phyloP scores from a whole-genome alignment of 2,888 invertebrate species.

The Stenurella melanura region DNA sequence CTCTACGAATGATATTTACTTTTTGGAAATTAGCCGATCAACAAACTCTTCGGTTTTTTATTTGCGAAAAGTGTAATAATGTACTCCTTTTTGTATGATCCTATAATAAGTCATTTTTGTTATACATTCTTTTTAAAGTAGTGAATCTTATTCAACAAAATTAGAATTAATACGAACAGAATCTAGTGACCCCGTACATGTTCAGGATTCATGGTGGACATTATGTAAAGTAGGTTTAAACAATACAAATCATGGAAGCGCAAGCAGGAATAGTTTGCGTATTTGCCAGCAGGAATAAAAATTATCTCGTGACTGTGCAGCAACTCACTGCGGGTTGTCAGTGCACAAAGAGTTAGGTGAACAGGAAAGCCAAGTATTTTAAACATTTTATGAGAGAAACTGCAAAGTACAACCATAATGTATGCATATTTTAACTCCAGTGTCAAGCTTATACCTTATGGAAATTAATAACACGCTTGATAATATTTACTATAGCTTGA shows the following conservation, averaged over 20 bases:
- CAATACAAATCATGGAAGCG: constrained; percentile 65
- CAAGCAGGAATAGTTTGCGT: constrained; percentile 63
- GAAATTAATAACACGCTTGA: constrained; percentile 49
- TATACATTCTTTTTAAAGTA: background rate
- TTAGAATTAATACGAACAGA: background rate
- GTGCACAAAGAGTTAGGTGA: constrained; percentile 60
- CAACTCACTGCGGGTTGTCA: constrained; percentile 62
- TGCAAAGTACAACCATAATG: constrained; percentile 53
- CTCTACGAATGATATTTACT: no score
- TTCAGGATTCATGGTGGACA: constrained; percentile 57
- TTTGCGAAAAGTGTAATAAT: no score
- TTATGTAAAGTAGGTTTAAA: constrained; percentile 62
- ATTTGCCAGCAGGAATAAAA: constrained; percentile 62
- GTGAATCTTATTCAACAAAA: background rate
- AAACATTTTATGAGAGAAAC: constrained; percentile 59
- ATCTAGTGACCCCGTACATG: constrained; percentile 46
- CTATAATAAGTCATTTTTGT: no score
- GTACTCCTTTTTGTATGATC: no score
- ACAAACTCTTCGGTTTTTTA: no score
- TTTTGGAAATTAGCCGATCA: no score
- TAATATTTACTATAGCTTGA: constrained; percentile 40
- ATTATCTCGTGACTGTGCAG: constrained; percentile 63
- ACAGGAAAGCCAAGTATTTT: constrained; percentile 63
- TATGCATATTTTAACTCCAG: constrained; percentile 53
- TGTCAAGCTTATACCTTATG: constrained; percentile 48